Conservation (phyloP, 2,888 invertebrate species). For the Drosophila mulleri region DNA sequence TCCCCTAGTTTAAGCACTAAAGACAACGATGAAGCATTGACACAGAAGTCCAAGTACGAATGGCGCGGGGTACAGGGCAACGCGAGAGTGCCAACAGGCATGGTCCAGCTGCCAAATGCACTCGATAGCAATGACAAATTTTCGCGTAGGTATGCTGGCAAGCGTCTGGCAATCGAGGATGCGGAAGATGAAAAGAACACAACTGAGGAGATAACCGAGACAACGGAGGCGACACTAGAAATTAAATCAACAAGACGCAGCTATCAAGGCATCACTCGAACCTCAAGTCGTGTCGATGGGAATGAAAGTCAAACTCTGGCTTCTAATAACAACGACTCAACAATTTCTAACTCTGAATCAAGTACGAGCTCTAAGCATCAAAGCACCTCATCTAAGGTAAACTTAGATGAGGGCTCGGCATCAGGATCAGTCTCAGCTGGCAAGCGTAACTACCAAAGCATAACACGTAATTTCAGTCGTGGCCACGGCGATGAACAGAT, state of each 20-base stretch:
- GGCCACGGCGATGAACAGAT: constrained; percentile 44
- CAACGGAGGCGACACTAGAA: neutral
- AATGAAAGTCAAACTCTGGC: neutral
- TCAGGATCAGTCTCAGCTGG: neutral
- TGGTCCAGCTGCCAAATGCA: constrained; percentile 24
- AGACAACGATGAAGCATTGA: constrained; percentile 11
- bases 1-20: constrained; percentile 60
- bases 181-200: constrained; percentile 30
- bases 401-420: no score
- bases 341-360: neutral
- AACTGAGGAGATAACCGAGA: neutral
- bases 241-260: constrained; percentile 18
- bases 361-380: neutral
- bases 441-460: constrained; percentile 54
- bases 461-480: constrained; percentile 20
- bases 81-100: constrained; percentile 28
- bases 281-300: neutral
- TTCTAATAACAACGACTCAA: neutral
- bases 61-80: constrained; percentile 54
- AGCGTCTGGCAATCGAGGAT: constrained; percentile 61
- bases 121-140: constrained; percentile 50
- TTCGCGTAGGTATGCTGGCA: constrained; percentile 70
- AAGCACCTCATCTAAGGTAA: no score
- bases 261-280: constrained; percentile 45
- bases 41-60: constrained; percentile 33